Evolutionary conservation across 2,113 vertebrate genomes (phyloP).

Genomic region (Malaclemys terrapin): DNA sequence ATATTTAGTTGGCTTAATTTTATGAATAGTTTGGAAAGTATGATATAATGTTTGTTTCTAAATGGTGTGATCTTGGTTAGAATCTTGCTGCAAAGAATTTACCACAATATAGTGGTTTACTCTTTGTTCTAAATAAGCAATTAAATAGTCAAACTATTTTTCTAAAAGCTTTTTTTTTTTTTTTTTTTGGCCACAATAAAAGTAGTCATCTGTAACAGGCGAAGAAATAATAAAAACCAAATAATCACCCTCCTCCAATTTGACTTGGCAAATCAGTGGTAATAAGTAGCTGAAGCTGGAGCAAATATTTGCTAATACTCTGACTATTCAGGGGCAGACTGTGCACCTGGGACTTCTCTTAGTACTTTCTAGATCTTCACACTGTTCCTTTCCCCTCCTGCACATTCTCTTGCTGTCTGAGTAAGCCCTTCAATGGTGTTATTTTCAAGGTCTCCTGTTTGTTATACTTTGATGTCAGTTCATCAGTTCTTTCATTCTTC

Average conservation of each 20-base stretch:
- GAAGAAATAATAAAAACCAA: slow-evolving; percentile 36
- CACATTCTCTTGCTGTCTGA: slow-evolving; percentile 39
- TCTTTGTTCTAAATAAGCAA: slow-evolving; percentile 40
- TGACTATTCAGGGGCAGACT: slow-evolving; percentile 56
- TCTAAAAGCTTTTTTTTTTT: not conserved
- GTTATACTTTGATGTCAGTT: slow-evolving; percentile 52
- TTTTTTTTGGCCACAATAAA: not conserved
- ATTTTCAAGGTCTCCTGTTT: not conserved
- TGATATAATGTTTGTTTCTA: slow-evolving; percentile 62
- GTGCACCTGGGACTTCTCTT: slow-evolving; percentile 42
- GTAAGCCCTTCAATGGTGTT: slow-evolving; percentile 51
- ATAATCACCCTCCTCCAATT: slow-evolving; percentile 58
- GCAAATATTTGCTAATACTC: slow-evolving; percentile 69
- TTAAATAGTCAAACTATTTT: slow-evolving; percentile 46
- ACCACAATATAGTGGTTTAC: slow-evolving; percentile 18
- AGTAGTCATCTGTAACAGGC: slow-evolving; percentile 66
- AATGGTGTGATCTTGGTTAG: slow-evolving; percentile 6
- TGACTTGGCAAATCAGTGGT: slow-evolving; percentile 54
- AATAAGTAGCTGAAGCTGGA: slow-evolving; percentile 36
- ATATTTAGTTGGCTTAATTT: slow-evolving; percentile 64
- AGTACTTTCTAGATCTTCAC: slow-evolving; percentile 63
- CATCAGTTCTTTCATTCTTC: slow-evolving; percentile 49
- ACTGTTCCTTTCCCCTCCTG: slow-evolving; percentile 56
- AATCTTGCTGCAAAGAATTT: slow-evolving; percentile 42
- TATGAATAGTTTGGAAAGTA: slow-evolving; percentile 58